Conservation (phyloP, 1,140 invertebrate species). For the Maconellicoccus hirsutus region DNA sequence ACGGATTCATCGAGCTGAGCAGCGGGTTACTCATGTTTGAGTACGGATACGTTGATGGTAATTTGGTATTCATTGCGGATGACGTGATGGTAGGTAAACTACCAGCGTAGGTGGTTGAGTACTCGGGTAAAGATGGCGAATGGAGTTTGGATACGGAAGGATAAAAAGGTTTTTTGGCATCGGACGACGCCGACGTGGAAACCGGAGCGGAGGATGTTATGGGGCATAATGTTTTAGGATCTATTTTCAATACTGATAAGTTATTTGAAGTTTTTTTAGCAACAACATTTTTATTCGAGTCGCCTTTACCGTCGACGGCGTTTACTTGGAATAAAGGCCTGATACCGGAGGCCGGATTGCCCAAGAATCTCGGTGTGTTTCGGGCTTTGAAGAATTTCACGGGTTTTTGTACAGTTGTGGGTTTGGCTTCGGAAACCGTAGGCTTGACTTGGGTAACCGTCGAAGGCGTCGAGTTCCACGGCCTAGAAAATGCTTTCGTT, state of each 20-base stretch:
- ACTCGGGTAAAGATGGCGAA: constrained; percentile 12
- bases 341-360: constrained; percentile 39
- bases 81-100: background rate
- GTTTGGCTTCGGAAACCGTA: constrained; percentile 40
- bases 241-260: constrained; percentile 43
- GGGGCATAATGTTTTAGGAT: constrained; percentile 46
- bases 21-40: constrained; percentile 26
- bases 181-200: background rate
- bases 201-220: constrained; percentile 31
- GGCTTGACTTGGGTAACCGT: constrained; percentile 40
- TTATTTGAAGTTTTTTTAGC: constrained; percentile 22
- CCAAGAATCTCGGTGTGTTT: constrained; percentile 46
- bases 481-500: constrained; percentile 42
- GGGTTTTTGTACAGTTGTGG: constrained; percentile 37
- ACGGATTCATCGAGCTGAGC: constrained; percentile 23
- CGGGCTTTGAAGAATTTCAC: constrained; percentile 47
- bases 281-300: constrained; percentile 19
- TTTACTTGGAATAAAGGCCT: constrained; percentile 22
- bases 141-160: constrained; percentile 23
- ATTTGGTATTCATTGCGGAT: background rate
- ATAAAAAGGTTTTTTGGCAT: background rate
- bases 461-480: constrained; percentile 45
- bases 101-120: background rate
- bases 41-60: constrained; percentile 2
- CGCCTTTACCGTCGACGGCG: constrained; percentile 17